A percentile compares a stretch with the other conserved stretches of the same genome.
Evolutionary conservation across 30 jellyfish, hydroid and myxozoan species (phyloP).

Genomic region (Hydra vulgaris): DNA sequence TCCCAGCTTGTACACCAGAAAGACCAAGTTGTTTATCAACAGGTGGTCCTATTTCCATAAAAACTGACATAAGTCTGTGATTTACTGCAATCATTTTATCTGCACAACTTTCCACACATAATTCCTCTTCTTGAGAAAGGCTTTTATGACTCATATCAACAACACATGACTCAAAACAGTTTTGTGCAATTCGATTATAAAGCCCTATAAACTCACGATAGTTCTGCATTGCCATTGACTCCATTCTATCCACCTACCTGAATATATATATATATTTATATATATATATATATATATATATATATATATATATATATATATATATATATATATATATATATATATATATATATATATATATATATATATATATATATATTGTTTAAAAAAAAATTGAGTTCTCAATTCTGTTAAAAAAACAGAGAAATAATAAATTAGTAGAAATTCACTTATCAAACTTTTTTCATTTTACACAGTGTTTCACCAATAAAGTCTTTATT

Average conservation of each 20-base stretch:
- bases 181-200: constrained; percentile 74
- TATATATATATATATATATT: too few species aligned
- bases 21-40: constrained; percentile 94
- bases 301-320: too few species aligned
- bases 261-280: too few species aligned
- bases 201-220: constrained; percentile 77
- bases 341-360: too few species aligned
- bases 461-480: too few species aligned
- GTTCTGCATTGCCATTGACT: constrained; percentile 30
- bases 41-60: constrained; percentile 99
- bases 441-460: too few species aligned
- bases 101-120: constrained; percentile 73
- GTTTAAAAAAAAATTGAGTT: too few species aligned
- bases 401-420: too few species aligned
- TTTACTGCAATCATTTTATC: constrained; percentile 65
- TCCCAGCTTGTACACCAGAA: constrained; percentile 35
- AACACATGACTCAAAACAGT: constrained; percentile 70
- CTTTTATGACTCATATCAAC: constrained; percentile 49
- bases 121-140: constrained; percentile 60
- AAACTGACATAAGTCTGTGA: constrained; percentile 91
- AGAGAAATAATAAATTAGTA: too few species aligned
- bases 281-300: too few species aligned
- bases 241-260: constrained; percentile 1
- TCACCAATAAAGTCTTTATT: too few species aligned
- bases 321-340: too few species aligned